A percentile compares a stretch with the other conserved stretches of the same genome.
Conservation (phyloP, 2,797 vertebrate species). For the Manis pentadactyla region DNA sequence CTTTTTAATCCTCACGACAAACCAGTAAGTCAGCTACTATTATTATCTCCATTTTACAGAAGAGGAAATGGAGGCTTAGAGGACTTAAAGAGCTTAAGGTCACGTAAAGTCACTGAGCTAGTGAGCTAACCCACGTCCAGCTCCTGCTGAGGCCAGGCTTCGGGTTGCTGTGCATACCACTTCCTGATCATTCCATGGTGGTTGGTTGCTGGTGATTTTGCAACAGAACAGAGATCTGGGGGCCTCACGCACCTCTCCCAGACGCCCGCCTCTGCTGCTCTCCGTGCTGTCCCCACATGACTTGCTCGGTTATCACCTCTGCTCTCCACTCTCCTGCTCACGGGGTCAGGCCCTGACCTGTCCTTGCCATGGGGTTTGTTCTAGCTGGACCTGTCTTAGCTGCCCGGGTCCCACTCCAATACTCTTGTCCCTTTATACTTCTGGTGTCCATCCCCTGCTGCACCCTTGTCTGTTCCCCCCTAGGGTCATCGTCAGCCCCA, state of each 20-base stretch:
- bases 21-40: neutral
- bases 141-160: neutral
- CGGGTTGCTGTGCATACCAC: neutral
- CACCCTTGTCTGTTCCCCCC: neutral
- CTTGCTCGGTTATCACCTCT: neutral
- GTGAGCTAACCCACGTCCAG: neutral
- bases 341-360: neutral
- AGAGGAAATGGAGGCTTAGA: neutral
- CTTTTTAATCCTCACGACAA: neutral
- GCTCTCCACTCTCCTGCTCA: neutral
- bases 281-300: fast-evolving
- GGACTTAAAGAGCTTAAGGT: neutral
- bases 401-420: neutral
- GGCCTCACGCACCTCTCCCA: neutral
- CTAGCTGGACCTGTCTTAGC: neutral
- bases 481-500: neutral
- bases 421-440: neutral
- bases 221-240: neutral
- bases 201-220: neutral
- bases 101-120: neutral
- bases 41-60: neutral
- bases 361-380: neutral
- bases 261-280: fast-evolving
- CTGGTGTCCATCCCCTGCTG: neutral
- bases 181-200: neutral